Evolutionary conservation across 2,888 invertebrate species (phyloP), one percentile per base, ranked within the genome.

Genomic region (Julus scanicus): DNA sequence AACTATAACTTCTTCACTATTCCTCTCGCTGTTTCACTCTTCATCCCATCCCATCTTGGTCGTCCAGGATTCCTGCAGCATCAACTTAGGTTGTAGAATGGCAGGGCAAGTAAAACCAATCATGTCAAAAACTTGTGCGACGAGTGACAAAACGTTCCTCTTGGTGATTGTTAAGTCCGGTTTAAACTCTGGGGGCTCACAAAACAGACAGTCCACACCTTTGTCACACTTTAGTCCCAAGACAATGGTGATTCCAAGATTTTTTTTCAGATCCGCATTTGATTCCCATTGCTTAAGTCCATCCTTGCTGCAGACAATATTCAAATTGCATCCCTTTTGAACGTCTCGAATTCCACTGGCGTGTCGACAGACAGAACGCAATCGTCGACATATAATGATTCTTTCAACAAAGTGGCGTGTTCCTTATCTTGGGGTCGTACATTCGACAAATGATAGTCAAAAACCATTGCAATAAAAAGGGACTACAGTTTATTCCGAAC

Each of bases 31-130:
- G 49, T 40, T 49, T 40, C 85, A 85, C 49, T 20, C 29, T 39
- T 85, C 85, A 85, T 85, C 85, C 85, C 40, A 85, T 48, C n/a
- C 40, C 40, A 85, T n/a, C 40, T 85, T 85, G 1, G 44, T 20
- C 13, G 49, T 40, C 85, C 85, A 85, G 8, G 85, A 44, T 8
- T 85, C 4, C 6, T 84, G 84, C 84, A 84, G 44, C 84, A 84
- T 29, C 39, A 84, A 17, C 37, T n/a, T 29, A 40, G 15, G 84
- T 29, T 1, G 39, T 5, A 84, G 39, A 0, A 84, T 29, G 40
- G 84, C 84, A 40, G 84, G 37, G 84, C 84, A 84, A n/a, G 37
- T 1, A 5, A 84, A 17, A 17, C 84, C 84, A 6, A 4, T 20
- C 4, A 8, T 4, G 37, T 84, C 84, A 20, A 84, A 84, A 29